A percentile compares a stretch with the other conserved stretches of the same genome.
These are phyloP conservation scores for Spodoptera frugiperda DNA, from an alignment of 1,140 invertebrate genomes.

Conservation along the genomic window DNA sequence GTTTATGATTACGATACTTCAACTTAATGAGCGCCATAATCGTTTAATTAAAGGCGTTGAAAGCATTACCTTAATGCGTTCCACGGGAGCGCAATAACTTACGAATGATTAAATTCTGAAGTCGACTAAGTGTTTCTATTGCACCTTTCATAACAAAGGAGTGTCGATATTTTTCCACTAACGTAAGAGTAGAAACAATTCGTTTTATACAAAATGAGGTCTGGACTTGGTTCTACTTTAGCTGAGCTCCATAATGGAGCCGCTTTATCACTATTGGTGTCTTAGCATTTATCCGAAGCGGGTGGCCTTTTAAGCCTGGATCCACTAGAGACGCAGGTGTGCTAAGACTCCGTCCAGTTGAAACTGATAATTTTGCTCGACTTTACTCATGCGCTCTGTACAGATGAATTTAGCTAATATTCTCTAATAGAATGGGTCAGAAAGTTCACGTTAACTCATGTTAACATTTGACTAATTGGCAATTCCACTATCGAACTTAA, in stretches of 20 bases:
- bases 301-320: slow-evolving; percentile 59
- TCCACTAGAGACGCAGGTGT: slow-evolving; percentile 69
- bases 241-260: slow-evolving; percentile 60
- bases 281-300: slow-evolving; percentile 59
- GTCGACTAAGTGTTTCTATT: slow-evolving; percentile 19
- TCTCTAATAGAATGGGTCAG: slow-evolving; percentile 39
- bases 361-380: slow-evolving; percentile 65
- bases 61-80: slow-evolving; percentile 50
- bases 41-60: slow-evolving; percentile 50
- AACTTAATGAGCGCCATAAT: slow-evolving; percentile 51
- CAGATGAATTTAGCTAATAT: slow-evolving; percentile 51
- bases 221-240: slow-evolving; percentile 37
- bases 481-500: slow-evolving; percentile 41
- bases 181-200: slow-evolving; percentile 17
- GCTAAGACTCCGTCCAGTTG: slow-evolving; percentile 50
- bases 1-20: slow-evolving; percentile 50
- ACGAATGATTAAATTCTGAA: slow-evolving; percentile 50
- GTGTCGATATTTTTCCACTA: slow-evolving; percentile 32
- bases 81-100: slow-evolving; percentile 44
- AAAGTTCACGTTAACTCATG: slow-evolving; percentile 50
- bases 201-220: slow-evolving; percentile 21
- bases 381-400: slow-evolving; percentile 64
- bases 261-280: slow-evolving; percentile 72
- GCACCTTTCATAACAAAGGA: slow-evolving; percentile 43
- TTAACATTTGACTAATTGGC: slow-evolving; percentile 49